Conservation (phyloP, 2,113 vertebrate species). For the Nibea coibor region DNA sequence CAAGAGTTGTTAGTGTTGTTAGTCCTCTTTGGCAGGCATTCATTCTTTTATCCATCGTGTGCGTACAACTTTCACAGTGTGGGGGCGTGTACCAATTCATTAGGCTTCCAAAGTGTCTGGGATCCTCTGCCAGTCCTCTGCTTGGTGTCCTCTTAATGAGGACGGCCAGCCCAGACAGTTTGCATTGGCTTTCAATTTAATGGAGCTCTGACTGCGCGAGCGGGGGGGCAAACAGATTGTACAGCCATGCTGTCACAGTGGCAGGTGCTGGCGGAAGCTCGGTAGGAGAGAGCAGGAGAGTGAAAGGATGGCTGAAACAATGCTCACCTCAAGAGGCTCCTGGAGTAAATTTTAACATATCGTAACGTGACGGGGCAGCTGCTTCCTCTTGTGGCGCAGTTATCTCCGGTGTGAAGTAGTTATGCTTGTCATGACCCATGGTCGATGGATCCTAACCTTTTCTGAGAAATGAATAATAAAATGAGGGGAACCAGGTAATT, state of each 20-base stretch:
- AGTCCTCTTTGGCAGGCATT: slow-evolving; percentile 22
- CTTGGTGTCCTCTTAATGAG: slow-evolving; percentile 77
- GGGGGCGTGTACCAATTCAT: slow-evolving; percentile 68
- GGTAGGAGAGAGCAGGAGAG: slow-evolving; percentile 10
- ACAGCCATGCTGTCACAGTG: slow-evolving; percentile 52
- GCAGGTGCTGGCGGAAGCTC: slow-evolving; percentile 34
- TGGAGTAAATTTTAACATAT: background rate
- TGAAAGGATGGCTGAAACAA: slow-evolving; percentile 26
- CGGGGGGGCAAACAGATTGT: slow-evolving; percentile 53
- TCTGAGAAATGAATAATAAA: background rate
- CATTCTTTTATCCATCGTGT: slow-evolving; percentile 30
- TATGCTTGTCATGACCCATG: background rate
- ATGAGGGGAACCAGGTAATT: too few relatives aligned
- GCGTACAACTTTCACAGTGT: slow-evolving; percentile 45
- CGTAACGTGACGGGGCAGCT: background rate
- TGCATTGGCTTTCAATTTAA: slow-evolving; percentile 74
- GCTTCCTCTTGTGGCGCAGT: slow-evolving; percentile 1
- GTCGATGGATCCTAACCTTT: background rate
- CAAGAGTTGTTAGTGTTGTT: slow-evolving; percentile 2
- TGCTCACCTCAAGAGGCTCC: slow-evolving; percentile 2
- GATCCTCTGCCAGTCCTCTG: slow-evolving; percentile 64
- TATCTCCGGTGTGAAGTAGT: background rate
- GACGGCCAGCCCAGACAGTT: slow-evolving; percentile 68
- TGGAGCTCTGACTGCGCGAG: slow-evolving; percentile 55
- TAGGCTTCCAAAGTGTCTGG: slow-evolving; percentile 62